Percentiles rank a stretch among this genome's conserved stretches.
Conservation (phyloP, 1,140 invertebrate species). For the Lasaia peninsularis region DNA sequence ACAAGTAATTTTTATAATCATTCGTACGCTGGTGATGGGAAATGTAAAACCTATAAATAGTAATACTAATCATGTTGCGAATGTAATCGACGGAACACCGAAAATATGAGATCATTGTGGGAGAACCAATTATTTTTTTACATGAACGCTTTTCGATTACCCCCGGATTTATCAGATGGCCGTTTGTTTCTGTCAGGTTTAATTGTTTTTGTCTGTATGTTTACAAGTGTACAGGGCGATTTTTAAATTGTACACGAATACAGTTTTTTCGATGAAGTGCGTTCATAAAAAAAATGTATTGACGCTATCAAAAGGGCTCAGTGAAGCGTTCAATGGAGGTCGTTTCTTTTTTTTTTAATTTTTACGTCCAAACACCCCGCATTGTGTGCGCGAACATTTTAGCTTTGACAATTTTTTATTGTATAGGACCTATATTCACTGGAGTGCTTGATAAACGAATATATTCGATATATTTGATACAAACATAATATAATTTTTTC, state of each 20-base stretch:
- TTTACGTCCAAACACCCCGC: slow-evolving; percentile 13
- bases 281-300: slow-evolving; percentile 18
- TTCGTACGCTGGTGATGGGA: too few species aligned
- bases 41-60: neutral
- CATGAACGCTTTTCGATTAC: slow-evolving; percentile 51
- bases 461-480: too few species aligned
- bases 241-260: slow-evolving; percentile 1
- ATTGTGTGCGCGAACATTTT: neutral
- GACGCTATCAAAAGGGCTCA: slow-evolving; percentile 19
- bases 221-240: neutral
- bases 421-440: too few species aligned
- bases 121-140: slow-evolving; percentile 64
- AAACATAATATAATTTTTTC: too few species aligned
- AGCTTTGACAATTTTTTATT: too few species aligned
- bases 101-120: slow-evolving; percentile 47
- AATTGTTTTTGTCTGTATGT: slow-evolving; percentile 10
- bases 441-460: too few species aligned
- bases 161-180: slow-evolving; percentile 45
- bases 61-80: too few species aligned
- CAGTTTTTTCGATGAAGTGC: slow-evolving; percentile 1
- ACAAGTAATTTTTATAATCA: too few species aligned
- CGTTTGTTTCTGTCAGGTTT: slow-evolving; percentile 38
- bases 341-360: slow-evolving; percentile 17
- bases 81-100: slow-evolving; percentile 23
- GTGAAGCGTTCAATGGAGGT: slow-evolving; percentile 23